Evolutionary conservation across 2,888 invertebrate species (phyloP).

Genomic region (Prenolepis imparis): DNA sequence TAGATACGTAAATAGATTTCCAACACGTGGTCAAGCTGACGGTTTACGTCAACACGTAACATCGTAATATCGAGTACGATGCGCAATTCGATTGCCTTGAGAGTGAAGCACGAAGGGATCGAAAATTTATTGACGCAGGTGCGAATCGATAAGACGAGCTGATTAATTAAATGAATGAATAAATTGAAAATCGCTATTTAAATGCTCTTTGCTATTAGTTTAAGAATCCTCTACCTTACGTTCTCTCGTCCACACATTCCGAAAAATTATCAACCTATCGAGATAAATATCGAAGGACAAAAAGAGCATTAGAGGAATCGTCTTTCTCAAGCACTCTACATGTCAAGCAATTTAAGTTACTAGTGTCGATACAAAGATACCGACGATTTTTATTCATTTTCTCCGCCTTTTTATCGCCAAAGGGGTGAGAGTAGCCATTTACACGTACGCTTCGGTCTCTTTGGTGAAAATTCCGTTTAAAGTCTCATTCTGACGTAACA

Average conservation of each 20-base stretch:
- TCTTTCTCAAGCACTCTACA: background rate
- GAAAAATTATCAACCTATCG: background rate
- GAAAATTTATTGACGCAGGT: slow-evolving; percentile 22
- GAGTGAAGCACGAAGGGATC: background rate
- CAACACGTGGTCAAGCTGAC: background rate
- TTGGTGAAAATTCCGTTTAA: slow-evolving; percentile 24
- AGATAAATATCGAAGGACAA: background rate
- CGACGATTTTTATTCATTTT: background rate
- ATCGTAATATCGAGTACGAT: background rate
- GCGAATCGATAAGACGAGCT: background rate
- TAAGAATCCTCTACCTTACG: background rate
- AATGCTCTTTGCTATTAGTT: background rate
- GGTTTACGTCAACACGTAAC: background rate
- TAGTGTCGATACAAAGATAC: background rate
- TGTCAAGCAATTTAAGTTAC: background rate
- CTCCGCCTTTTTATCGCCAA: background rate
- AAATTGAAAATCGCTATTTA: slow-evolving; percentile 18
- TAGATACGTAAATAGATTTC: background rate
- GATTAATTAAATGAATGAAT: background rate
- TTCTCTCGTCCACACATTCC: background rate
- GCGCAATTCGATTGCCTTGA: background rate
- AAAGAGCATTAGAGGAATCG: background rate
- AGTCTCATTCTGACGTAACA: slow-evolving; percentile 73
- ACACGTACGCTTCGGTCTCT: slow-evolving; percentile 29
- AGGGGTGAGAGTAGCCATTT: slow-evolving; percentile 21